Evolutionary conservation across 2,888 invertebrate species (phyloP).

Genomic region (Cephus pulcher): DNA sequence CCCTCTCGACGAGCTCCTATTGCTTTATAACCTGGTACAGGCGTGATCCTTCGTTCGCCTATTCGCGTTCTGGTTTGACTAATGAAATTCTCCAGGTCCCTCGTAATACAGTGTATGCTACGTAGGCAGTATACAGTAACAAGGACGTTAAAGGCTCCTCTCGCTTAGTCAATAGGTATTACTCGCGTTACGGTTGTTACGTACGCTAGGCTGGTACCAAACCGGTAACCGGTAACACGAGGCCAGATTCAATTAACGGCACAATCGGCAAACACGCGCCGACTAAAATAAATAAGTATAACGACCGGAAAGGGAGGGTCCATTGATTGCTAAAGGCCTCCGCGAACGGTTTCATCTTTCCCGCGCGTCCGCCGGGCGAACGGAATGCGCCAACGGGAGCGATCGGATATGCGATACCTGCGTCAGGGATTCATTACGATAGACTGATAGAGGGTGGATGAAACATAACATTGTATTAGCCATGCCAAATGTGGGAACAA

Average conservation of each 20-base stretch:
- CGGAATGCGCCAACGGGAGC: not conserved
- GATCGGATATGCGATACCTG: not conserved
- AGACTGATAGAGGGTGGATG: not conserved
- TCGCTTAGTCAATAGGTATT: not conserved
- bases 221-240: slow-evolving; percentile 9
- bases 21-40: not conserved
- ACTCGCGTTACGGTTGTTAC: not conserved
- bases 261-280: not conserved
- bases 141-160: not conserved
- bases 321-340: not conserved
- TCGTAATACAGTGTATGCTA: not conserved
- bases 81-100: not conserved
- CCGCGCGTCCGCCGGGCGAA: not conserved
- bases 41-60: not conserved
- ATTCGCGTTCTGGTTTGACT: not conserved
- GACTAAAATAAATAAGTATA: not conserved
- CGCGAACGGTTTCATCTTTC: not conserved
- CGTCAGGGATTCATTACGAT: not conserved
- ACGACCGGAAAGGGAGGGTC: not conserved
- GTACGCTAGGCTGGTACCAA: not conserved
- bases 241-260: slow-evolving; percentile 8
- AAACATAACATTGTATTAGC: not conserved
- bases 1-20: not conserved
- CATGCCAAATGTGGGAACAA: not conserved
- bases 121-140: not conserved